Conservation (phyloP, 2,888 invertebrate species). For the Lasioglossum marginatum region DNA sequence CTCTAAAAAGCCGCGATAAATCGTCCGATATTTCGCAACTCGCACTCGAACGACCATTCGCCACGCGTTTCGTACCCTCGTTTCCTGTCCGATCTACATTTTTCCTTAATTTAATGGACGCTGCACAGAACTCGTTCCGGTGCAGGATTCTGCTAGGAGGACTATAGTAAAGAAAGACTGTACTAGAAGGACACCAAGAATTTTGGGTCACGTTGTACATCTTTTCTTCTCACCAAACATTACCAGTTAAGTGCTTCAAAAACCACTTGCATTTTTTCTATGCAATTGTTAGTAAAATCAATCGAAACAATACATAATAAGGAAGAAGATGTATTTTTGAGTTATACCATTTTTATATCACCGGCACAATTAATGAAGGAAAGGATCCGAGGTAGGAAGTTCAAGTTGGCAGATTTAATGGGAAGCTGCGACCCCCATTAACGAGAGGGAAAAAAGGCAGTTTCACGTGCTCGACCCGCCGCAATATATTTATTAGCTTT, state of each 20-base stretch:
- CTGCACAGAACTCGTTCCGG: neutral
- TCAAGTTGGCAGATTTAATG: neutral
- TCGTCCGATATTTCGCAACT: conserved; percentile 41
- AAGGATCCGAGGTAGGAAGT: neutral
- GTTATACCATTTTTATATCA: no score
- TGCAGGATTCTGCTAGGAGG: neutral
- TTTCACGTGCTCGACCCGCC: conserved; percentile 7
- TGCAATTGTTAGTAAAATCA: no score
- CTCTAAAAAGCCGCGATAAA: conserved; percentile 45
- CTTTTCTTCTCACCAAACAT: no score
- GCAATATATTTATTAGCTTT: conserved; percentile 54
- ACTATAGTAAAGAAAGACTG: no score
- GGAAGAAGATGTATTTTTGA: no score
- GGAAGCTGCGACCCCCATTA: neutral
- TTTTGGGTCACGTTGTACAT: no score
- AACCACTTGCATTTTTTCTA: no score
- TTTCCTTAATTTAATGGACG: neutral
- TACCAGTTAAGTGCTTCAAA: no score
- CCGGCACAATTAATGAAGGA: no score
- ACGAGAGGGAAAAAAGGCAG: neutral
- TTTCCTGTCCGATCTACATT: conserved; percentile 10
- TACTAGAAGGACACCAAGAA: no score
- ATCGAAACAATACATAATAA: no score
- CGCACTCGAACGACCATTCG: neutral
- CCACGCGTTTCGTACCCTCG: neutral